Conservation (phyloP, 2,888 invertebrate genomes). For the Pyrgus malvae region DNA sequence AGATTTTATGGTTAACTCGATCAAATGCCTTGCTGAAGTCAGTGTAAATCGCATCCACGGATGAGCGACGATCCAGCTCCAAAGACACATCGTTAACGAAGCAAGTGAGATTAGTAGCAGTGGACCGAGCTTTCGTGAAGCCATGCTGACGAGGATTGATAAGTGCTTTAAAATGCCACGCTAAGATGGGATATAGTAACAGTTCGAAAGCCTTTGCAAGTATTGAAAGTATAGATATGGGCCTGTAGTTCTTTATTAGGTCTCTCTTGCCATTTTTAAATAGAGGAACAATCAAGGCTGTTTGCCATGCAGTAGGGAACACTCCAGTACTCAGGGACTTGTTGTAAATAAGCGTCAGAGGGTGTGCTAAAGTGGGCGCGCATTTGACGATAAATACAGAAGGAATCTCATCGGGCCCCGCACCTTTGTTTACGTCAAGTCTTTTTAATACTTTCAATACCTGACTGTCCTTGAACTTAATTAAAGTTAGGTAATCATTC, state of each 20-base stretch:
- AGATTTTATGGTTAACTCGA: constrained; percentile 4
- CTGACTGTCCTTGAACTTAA: constrained; percentile 4
- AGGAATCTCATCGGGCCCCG: constrained; percentile 7
- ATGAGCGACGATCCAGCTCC: constrained; percentile 14
- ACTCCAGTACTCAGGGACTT: not conserved
- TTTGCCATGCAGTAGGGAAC: not conserved
- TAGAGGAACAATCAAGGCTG: not conserved
- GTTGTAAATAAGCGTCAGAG: not conserved
- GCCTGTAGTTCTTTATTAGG: not conserved
- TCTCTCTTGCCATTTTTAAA: not conserved
- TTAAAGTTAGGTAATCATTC: not conserved
- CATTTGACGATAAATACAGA: not conserved
- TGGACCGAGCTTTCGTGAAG: not conserved
- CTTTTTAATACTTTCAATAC: constrained; percentile 16
- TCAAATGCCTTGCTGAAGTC: constrained; percentile 13
- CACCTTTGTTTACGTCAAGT: constrained; percentile 5
- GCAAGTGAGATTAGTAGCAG: not conserved
- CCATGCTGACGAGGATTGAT: not conserved
- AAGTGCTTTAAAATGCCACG: not conserved
- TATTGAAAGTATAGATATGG: not conserved
- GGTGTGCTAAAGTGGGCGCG: not conserved
- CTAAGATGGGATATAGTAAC: not conserved
- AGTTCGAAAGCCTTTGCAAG: constrained; percentile 2
- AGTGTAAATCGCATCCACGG: not conserved
- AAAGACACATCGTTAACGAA: not conserved